These are phyloP conservation scores for Patella pellucida DNA, from an alignment of 2,888 invertebrate genomes.

Conservation along the genomic window DNA sequence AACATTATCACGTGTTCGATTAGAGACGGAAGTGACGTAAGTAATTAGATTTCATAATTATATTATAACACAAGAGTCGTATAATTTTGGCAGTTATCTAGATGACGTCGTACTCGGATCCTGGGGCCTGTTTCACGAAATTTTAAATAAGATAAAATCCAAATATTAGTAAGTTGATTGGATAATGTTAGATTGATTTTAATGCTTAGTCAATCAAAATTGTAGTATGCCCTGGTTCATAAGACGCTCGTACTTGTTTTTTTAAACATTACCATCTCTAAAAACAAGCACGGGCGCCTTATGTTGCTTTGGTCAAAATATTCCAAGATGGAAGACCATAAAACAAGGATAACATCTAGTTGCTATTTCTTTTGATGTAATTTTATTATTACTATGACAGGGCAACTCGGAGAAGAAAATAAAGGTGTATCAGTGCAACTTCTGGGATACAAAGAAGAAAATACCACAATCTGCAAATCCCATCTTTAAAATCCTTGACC, in stretches of 20 bases:
- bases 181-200: no score
- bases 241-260: no score
- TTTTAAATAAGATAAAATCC: no score
- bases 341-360: background rate
- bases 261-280: no score
- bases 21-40: background rate
- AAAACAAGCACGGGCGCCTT: background rate
- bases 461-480: constrained; percentile 31
- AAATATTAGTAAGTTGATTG: no score
- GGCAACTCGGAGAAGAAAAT: constrained; percentile 1
- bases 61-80: background rate
- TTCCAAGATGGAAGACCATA: no score
- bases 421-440: constrained; percentile 19
- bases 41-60: background rate
- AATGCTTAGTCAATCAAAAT: no score
- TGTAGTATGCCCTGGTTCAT: no score
- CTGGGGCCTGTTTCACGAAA: no score
- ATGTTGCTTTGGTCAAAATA: background rate
- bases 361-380: background rate
- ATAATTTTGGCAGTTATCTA: background rate
- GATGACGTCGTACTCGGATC: no score
- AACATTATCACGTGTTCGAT: background rate
- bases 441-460: constrained; percentile 25
- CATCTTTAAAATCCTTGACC: constrained; percentile 7
- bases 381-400: background rate